A percentile compares a stretch with the other conserved stretches of the same genome.
Conservation (phyloP, 2,113 vertebrate genomes). For the Myodes glareolus region DNA sequence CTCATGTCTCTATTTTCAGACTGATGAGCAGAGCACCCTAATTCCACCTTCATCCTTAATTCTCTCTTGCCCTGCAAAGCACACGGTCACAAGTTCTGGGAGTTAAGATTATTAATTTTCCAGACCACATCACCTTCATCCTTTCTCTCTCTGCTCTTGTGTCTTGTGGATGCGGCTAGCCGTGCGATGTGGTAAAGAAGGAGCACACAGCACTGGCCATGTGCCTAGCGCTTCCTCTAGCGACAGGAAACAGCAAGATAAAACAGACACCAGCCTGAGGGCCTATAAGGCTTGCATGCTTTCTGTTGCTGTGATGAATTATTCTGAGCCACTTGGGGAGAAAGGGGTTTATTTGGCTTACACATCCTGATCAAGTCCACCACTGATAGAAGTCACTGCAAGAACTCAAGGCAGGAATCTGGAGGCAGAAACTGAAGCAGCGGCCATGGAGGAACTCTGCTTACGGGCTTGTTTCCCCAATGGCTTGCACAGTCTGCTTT, state of each 20-base stretch:
- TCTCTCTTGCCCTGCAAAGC: background rate
- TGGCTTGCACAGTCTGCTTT: background rate
- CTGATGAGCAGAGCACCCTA: background rate
- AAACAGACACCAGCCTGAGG: background rate
- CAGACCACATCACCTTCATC: background rate
- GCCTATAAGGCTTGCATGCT: background rate
- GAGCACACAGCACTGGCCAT: fast-evolving
- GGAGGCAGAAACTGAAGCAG: background rate
- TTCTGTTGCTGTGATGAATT: background rate
- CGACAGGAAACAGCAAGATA: background rate
- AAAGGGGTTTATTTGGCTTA: background rate
- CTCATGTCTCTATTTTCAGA: background rate
- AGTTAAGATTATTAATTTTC: background rate
- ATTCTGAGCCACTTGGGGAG: background rate
- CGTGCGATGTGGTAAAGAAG: fast-evolving
- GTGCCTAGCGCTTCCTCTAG: background rate
- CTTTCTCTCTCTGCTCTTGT: background rate
- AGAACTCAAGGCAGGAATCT: background rate
- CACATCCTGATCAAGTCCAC: background rate
- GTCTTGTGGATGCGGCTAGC: background rate
- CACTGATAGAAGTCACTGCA: background rate
- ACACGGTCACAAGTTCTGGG: background rate
- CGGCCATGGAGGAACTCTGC: background rate
- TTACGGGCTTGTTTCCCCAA: background rate
- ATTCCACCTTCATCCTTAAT: background rate